Percentiles rank a stretch among this genome's conserved stretches.
These are phyloP conservation scores for Tyrannus savana DNA, from an alignment of 2,113 vertebrate genomes.

Conservation along the genomic window DNA sequence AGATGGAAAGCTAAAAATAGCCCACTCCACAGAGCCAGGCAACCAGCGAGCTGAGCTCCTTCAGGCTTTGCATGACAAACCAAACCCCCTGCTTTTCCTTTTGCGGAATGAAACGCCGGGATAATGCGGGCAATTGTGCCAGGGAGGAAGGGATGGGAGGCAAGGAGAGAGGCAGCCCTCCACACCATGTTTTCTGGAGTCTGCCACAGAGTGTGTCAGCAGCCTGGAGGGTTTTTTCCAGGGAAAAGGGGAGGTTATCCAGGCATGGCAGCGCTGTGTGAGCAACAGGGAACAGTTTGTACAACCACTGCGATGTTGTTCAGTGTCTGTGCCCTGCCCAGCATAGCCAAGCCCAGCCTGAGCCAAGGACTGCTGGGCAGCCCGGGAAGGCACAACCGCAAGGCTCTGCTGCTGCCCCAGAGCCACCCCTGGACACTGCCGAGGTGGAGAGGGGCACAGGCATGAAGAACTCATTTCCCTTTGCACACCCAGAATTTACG, in stretches of 20 bases:
- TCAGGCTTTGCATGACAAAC: neutral
- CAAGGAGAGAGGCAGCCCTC: neutral
- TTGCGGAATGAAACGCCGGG: neutral
- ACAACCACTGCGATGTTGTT: neutral
- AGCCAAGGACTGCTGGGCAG: neutral
- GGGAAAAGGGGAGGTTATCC: neutral
- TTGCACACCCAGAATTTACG: fast-evolving
- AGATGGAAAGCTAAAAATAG: conserved; percentile 32
- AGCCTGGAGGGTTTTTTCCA: neutral
- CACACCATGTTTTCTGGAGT: neutral
- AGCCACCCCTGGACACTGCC: fast-evolving
- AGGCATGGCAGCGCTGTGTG: neutral
- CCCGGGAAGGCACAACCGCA: neutral
- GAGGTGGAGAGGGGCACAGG: neutral
- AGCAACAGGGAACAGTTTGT: neutral
- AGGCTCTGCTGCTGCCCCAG: neutral
- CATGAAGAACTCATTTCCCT: neutral
- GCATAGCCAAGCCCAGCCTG: neutral
- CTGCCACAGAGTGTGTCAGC: neutral
- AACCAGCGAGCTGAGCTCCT: neutral
- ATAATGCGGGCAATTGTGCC: fast-evolving
- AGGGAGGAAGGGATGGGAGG: neutral
- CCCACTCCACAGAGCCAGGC: neutral
- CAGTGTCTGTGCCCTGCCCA: neutral
- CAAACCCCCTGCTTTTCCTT: neutral